phyloP scores from a whole-genome alignment of 2,113 vertebrate species.

The Siniperca knerii region DNA sequence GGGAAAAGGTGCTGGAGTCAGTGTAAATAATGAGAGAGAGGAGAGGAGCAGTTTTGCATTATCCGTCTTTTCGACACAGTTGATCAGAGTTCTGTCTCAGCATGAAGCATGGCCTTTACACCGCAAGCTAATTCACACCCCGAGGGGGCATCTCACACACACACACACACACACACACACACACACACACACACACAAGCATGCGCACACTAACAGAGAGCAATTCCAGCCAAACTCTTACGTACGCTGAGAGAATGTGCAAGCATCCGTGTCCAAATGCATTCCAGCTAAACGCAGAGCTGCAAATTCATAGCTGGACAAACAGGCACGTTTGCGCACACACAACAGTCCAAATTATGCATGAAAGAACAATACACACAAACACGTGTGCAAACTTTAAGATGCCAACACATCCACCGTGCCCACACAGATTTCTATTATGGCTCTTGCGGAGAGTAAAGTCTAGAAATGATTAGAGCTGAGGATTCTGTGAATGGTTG shows the following conservation, averaged over 20 bases:
- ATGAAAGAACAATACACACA: slow-evolving; percentile 20
- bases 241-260: slow-evolving; percentile 5
- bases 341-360: neutral
- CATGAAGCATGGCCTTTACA: slow-evolving; percentile 68
- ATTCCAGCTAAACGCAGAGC: no score
- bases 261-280: slow-evolving; percentile 1
- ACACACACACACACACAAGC: neutral
- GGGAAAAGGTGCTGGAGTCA: slow-evolving; percentile 3
- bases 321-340: slow-evolving; percentile 1
- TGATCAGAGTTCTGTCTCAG: slow-evolving; percentile 73
- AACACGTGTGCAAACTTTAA: neutral
- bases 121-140: slow-evolving; percentile 57
- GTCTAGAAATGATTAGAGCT: neutral
- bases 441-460: neutral
- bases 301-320: neutral
- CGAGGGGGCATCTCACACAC: slow-evolving; percentile 38
- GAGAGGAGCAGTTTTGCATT: slow-evolving; percentile 38
- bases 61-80: slow-evolving; percentile 69
- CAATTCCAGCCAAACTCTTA: slow-evolving; percentile 5
- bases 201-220: neutral
- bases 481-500: slow-evolving; percentile 16
- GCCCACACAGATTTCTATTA: neutral
- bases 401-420: neutral
- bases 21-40: slow-evolving; percentile 58
- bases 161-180: slow-evolving; percentile 2